Evolutionary conservation across 2,797 vertebrate species (phyloP).

Genomic region (Myotis myotis): DNA sequence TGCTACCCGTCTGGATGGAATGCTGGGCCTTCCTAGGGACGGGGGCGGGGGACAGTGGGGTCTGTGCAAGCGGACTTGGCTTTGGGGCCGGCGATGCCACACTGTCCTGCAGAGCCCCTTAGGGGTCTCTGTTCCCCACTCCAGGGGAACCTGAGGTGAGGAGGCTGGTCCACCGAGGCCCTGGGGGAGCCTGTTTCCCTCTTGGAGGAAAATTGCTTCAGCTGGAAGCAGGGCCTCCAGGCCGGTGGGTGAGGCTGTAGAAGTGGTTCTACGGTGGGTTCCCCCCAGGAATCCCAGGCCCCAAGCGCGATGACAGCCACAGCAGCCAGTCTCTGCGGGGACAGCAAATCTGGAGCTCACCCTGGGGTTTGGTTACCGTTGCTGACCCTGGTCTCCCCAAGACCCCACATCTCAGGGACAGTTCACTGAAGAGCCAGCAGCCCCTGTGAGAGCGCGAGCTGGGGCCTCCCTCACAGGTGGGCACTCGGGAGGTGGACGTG

Average conservation of each 20-base stretch:
- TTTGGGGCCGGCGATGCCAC: fast-evolving
- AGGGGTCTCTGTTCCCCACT: not conserved
- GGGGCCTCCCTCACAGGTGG: not conserved
- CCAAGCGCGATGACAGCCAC: fast-evolving
- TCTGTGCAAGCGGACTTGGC: not conserved
- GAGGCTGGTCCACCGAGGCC: not conserved
- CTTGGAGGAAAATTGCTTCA: not conserved
- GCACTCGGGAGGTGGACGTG: fast-evolving
- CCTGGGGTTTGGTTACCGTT: not conserved
- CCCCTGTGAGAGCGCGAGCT: not conserved
- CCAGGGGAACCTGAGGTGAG: not conserved
- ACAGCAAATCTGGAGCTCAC: not conserved
- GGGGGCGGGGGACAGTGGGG: not conserved
- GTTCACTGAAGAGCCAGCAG: not conserved
- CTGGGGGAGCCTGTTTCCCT: not conserved
- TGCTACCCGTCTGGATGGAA: not conserved
- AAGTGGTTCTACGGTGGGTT: fast-evolving
- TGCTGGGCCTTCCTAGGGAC: not conserved
- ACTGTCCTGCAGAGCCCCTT: too few relatives aligned
- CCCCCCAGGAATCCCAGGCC: not conserved
- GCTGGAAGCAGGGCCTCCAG: not conserved
- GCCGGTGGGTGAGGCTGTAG: not conserved
- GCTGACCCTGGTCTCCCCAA: not conserved
- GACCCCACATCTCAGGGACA: not conserved
- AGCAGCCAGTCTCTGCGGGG: fast-evolving